phyloP scores from a whole-genome alignment of 2,113 vertebrate species.

The Colossoma macropomum region DNA sequence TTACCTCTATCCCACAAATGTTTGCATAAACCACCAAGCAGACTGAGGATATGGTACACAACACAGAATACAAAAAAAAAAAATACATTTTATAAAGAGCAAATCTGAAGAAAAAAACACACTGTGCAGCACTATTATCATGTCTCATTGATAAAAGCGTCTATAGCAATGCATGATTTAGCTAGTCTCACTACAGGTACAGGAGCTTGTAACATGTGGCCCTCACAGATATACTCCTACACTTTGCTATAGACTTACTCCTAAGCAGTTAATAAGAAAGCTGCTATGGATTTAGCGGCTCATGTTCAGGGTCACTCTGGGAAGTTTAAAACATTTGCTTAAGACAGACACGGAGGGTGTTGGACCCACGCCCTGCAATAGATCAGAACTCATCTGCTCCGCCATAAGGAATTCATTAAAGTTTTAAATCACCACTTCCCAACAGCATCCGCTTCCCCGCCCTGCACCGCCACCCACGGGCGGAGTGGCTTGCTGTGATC shows the following conservation, averaged over 20 bases:
- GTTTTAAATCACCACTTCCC: constrained; percentile 44
- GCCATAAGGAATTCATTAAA: constrained; percentile 51
- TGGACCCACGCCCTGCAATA: background rate
- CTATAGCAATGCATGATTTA: background rate
- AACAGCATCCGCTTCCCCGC: background rate
- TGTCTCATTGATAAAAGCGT: background rate
- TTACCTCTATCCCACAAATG: too few species aligned
- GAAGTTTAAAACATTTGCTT: constrained; percentile 32
- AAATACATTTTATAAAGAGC: background rate
- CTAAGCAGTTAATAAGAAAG: constrained; percentile 29
- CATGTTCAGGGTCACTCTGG: background rate
- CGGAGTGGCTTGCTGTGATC: constrained; percentile 52
- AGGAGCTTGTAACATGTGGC: background rate
- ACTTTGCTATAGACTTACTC: constrained; percentile 11
- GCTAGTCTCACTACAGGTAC: background rate
- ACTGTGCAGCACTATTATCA: background rate
- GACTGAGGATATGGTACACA: too few species aligned
- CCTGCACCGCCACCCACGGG: constrained; percentile 9
- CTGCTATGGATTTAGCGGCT: constrained; percentile 7
- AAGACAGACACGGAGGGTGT: background rate
- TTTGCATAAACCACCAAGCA: too few species aligned
- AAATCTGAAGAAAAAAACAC: too few species aligned
- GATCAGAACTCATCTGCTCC: constrained; percentile 8
- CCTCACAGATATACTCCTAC: background rate
- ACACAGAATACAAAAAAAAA: background rate